Percentiles rank a stretch among this genome's conserved stretches.
These are phyloP conservation scores for Achroia grisella DNA, from an alignment of 1,140 invertebrate genomes.

Conservation along the genomic window DNA sequence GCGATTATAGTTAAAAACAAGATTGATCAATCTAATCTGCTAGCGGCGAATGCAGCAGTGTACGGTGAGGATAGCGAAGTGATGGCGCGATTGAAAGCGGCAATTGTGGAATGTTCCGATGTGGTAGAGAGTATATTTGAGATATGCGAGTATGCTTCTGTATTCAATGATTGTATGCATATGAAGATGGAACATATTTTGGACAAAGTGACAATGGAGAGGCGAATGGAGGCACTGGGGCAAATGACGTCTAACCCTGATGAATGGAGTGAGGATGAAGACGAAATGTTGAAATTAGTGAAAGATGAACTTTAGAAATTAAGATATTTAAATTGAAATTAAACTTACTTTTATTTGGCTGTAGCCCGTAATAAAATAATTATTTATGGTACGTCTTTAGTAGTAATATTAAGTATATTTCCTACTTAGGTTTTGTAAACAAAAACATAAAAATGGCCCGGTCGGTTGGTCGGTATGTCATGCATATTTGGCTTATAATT, in stretches of 20 bases:
- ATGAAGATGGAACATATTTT: constrained; percentile 64
- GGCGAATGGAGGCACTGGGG: constrained; percentile 53
- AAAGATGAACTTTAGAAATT: constrained; percentile 48
- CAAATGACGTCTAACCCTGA: constrained; percentile 51
- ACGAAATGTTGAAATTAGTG: constrained; percentile 50
- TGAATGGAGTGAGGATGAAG: constrained; percentile 51
- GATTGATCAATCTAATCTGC: constrained; percentile 35
- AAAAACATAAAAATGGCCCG: too few species aligned
- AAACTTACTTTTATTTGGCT: too few species aligned
- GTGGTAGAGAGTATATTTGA: constrained; percentile 49
- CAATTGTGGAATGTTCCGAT: constrained; percentile 39
- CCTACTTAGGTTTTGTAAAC: too few species aligned
- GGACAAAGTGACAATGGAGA: constrained; percentile 56
- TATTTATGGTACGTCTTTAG: too few species aligned
- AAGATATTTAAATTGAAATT: neutral
- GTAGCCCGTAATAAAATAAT: too few species aligned
- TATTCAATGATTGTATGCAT: constrained; percentile 67
- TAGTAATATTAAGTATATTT: too few species aligned
- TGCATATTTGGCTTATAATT: too few species aligned
- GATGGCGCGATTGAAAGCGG: constrained; percentile 34
- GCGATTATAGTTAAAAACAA: constrained; percentile 55
- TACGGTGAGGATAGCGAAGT: constrained; percentile 59
- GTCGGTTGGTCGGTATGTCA: too few species aligned
- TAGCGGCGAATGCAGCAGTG: constrained; percentile 48
- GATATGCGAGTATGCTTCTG: constrained; percentile 59